Evolutionary conservation across 2,888 invertebrate species (phyloP).

Genomic region (Augiades crinisus): DNA sequence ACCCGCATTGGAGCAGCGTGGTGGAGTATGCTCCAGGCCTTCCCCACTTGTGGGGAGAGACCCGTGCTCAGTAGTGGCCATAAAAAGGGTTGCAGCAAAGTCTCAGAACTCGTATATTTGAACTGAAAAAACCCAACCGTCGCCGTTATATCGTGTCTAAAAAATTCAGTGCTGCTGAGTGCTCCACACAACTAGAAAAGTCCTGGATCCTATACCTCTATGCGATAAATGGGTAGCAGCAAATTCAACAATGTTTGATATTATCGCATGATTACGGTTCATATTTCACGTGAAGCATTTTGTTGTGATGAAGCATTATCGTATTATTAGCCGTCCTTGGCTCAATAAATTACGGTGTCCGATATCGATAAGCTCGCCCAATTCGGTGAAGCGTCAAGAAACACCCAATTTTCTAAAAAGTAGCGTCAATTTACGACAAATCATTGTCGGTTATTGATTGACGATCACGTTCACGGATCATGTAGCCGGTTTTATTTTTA

Average conservation of each 20-base stretch:
- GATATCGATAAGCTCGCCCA: conserved; percentile 17
- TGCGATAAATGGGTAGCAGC: too few species aligned
- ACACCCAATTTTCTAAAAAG: conserved; percentile 9
- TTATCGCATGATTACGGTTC: neutral
- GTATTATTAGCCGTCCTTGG: conserved; percentile 8
- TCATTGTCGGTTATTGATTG: conserved; percentile 19
- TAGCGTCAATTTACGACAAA: neutral
- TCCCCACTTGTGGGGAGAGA: too few species aligned
- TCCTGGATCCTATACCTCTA: too few species aligned
- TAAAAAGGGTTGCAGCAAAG: too few species aligned
- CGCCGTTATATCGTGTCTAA: too few species aligned
- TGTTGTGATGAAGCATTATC: conserved; percentile 3
- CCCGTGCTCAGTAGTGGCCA: too few species aligned
- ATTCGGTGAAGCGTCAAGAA: neutral
- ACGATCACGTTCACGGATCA: conserved; percentile 18
- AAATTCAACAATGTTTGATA: neutral
- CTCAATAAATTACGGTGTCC: neutral
- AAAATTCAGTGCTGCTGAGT: too few species aligned
- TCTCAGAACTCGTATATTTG: too few species aligned
- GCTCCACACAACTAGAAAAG: too few species aligned
- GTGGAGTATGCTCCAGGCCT: too few species aligned
- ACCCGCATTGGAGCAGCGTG: too few species aligned
- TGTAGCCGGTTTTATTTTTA: conserved; percentile 20
- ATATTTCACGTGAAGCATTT: conserved; percentile 2
- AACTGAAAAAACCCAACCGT: too few species aligned